These are phyloP conservation scores for Acrocephalus arundinaceus DNA, from an alignment of 2,113 vertebrate genomes.

Conservation along the genomic window DNA sequence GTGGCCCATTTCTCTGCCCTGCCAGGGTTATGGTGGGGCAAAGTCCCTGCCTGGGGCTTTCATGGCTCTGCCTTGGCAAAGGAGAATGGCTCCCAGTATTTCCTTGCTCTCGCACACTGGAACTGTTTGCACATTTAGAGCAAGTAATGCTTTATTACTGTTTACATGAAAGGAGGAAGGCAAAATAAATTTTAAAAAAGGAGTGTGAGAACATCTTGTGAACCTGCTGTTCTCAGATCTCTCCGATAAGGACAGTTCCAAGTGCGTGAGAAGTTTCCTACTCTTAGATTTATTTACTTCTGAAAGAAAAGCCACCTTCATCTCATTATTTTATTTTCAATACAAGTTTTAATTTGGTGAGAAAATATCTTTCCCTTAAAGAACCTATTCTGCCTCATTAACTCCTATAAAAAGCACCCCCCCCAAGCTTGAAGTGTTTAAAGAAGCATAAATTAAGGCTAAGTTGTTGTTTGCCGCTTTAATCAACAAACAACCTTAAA, in stretches of 20 bases:
- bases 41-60: not conserved
- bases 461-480: constrained; percentile 61
- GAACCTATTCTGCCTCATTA: constrained; percentile 74
- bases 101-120: accelerated
- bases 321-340: constrained; percentile 63
- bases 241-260: constrained; percentile 6
- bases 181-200: not conserved
- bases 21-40: not conserved
- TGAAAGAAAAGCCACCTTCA: constrained; percentile 62
- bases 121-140: constrained; percentile 14
- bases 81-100: not conserved
- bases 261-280: constrained; percentile 57
- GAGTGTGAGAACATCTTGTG: not conserved
- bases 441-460: constrained; percentile 70
- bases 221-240: constrained; percentile 25
- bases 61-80: not conserved
- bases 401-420: constrained; percentile 55
- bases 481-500: constrained; percentile 67
- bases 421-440: constrained; percentile 49
- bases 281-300: constrained; percentile 61
- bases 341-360: constrained; percentile 71
- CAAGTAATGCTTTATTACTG: constrained; percentile 28
- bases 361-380: constrained; percentile 69
- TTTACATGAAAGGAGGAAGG: constrained; percentile 37
- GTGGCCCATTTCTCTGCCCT: not conserved